Base-by-base conservation (phyloP, 2,113 vertebrate genomes). In the Lepus americanus region DNA sequence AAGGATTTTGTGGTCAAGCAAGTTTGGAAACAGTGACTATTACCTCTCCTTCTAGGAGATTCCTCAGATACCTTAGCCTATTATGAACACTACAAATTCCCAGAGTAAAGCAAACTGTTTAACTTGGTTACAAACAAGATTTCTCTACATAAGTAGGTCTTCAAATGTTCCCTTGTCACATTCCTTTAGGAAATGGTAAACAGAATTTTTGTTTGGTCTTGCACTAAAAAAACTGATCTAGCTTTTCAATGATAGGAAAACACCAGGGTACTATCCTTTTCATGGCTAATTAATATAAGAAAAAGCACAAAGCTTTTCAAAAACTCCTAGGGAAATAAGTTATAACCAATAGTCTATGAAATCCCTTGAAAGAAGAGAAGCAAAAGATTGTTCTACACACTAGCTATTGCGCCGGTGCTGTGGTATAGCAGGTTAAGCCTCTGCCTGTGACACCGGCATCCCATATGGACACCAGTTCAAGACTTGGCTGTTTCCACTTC, bases 241-340 rank as follows among this genome's bases (percentile, higher is more conserved):
- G 74, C 27, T 89, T 61, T 78, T 79, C 64, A 66, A 25, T n/a
- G 36, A 55, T 16, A 83, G 39, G 6, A 84, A 67, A 73, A 81
- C 59, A 88, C 20, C 55, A 90, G 63, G 20, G n/a, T 19, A 59
- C 63, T 91, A 92, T 70, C 20, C 3, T 83, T 84, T 87, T 89
- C 27, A 29, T 55, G 49, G 72, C 64, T 92, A 51, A 89, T 92
- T 80, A 88, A 74, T 69, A 53, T 12, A 81, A 87, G 20, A 11
- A 53, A 89, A 81, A 72, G 11, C 44, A 61, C n/a, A 87, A 73
- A n/a, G 36, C 67, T 85, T 63, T 78, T 87, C 77, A 39, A 31
- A 89, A 53, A 73, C 73, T 63, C 63, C n/a, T 82, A 69, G 51
- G 27, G 76, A 89, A 90, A 77, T 33, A 4, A 7, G 8, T 90